Conservation (phyloP, 1,140 invertebrate genomes). For the Diabrotica undecimpunctata region DNA sequence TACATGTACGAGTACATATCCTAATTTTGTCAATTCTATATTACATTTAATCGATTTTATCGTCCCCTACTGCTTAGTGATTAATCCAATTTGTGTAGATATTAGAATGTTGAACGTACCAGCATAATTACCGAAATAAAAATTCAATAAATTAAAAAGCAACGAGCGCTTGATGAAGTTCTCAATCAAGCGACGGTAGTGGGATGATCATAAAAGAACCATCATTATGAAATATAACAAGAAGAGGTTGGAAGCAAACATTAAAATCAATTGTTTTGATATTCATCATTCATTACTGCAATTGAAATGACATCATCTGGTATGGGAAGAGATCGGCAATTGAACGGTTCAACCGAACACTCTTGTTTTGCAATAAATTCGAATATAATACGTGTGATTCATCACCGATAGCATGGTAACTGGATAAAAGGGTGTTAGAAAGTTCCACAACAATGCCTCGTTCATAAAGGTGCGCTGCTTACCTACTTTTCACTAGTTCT, state of each 20-base stretch:
- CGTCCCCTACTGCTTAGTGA: too few species aligned
- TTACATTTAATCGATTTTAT: too few species aligned
- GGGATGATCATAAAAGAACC: too few species aligned
- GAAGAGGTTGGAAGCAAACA: background rate
- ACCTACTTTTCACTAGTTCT: background rate
- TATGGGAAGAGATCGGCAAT: conserved; percentile 2
- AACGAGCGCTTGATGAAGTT: too few species aligned
- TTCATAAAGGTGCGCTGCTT: background rate
- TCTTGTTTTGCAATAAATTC: conserved; percentile 11
- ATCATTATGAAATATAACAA: background rate
- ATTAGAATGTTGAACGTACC: too few species aligned
- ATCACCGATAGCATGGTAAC: background rate
- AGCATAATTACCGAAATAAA: too few species aligned
- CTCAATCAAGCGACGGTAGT: too few species aligned
- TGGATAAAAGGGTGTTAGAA: background rate
- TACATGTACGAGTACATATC: too few species aligned
- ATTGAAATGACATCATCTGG: conserved; percentile 10
- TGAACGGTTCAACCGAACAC: conserved; percentile 1
- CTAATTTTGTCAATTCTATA: too few species aligned
- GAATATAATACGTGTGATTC: conserved; percentile 7
- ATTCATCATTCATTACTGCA: conserved; percentile 10
- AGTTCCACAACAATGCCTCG: background rate
- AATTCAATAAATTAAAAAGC: too few species aligned
- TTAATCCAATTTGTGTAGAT: too few species aligned
- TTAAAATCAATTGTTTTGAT: conserved; percentile 11